Evolutionary conservation across 2,797 vertebrate species (phyloP).

Genomic region (Cryptoblepharus egeriae): DNA sequence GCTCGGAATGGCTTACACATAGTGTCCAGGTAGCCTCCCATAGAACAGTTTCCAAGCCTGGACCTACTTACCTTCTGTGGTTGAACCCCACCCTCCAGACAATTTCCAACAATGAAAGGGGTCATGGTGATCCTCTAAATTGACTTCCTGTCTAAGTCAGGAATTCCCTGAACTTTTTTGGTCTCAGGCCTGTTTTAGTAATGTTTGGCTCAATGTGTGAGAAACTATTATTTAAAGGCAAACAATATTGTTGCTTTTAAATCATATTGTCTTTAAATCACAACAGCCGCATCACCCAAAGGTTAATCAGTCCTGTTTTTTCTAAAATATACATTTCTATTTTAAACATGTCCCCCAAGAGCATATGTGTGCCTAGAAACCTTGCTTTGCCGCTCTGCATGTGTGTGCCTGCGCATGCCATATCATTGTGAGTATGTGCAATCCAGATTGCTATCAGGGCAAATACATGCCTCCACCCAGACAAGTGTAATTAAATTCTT

Average conservation of each 20-base stretch:
- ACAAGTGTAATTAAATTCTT: slow-evolving; percentile 8
- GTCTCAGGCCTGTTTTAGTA: neutral
- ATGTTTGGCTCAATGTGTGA: neutral
- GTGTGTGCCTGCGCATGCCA: neutral
- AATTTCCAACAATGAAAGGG: neutral
- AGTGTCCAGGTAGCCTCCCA: neutral
- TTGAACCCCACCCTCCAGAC: neutral
- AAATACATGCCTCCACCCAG: neutral
- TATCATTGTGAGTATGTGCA: neutral
- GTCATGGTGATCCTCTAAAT: neutral
- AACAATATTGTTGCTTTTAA: too few relatives aligned
- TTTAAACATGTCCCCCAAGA: neutral
- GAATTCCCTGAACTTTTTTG: neutral
- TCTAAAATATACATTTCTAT: neutral
- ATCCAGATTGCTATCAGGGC: neutral
- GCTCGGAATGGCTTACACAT: neutral
- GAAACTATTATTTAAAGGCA: neutral
- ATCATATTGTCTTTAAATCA: neutral
- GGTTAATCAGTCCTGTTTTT: neutral
- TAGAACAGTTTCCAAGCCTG: neutral
- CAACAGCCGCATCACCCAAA: neutral
- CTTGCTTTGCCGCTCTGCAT: neutral
- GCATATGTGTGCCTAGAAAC: neutral
- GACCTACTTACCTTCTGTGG: neutral
- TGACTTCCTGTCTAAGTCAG: neutral